Conservation (phyloP, 2,888 invertebrate genomes). For the Hylaea fasciaria region DNA sequence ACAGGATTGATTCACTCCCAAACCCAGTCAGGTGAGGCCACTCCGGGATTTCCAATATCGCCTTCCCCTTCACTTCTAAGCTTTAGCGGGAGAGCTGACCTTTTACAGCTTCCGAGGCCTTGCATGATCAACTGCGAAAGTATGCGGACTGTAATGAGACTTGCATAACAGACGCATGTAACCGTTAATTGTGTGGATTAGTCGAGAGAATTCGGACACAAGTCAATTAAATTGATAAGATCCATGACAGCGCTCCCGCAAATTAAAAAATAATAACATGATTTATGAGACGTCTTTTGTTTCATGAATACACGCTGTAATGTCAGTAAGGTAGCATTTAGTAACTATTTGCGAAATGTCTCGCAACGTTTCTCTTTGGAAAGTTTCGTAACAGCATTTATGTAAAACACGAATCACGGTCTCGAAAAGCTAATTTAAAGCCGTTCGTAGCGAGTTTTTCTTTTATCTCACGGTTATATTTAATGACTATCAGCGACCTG, state of each 20-base stretch:
- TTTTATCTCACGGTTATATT: conserved; percentile 40
- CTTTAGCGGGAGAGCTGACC: conserved; percentile 43
- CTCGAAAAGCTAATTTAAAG: conserved; percentile 33
- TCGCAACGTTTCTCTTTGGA: conserved; percentile 65
- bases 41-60: conserved; percentile 4
- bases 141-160: conserved; percentile 46
- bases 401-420: conserved; percentile 44
- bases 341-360: conserved; percentile 38
- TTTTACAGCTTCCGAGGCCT: conserved; percentile 54
- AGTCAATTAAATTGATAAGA: conserved; percentile 26
- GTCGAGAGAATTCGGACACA: conserved; percentile 40
- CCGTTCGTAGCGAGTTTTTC: conserved; percentile 32
- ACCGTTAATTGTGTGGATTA: conserved; percentile 39
- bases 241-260: conserved; percentile 22
- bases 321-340: conserved; percentile 11
- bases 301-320: conserved; percentile 21
- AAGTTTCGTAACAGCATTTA: conserved; percentile 63
- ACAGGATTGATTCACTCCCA: conserved; percentile 42
- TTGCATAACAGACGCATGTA: conserved; percentile 44
- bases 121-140: conserved; percentile 75
- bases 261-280: conserved; percentile 22
- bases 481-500: neutral
- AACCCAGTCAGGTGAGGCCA: conserved; percentile 53
- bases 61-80: conserved; percentile 13
- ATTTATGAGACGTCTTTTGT: conserved; percentile 26